Conservation (phyloP, 2,113 vertebrate genomes). For the Hoplias malabaricus region DNA sequence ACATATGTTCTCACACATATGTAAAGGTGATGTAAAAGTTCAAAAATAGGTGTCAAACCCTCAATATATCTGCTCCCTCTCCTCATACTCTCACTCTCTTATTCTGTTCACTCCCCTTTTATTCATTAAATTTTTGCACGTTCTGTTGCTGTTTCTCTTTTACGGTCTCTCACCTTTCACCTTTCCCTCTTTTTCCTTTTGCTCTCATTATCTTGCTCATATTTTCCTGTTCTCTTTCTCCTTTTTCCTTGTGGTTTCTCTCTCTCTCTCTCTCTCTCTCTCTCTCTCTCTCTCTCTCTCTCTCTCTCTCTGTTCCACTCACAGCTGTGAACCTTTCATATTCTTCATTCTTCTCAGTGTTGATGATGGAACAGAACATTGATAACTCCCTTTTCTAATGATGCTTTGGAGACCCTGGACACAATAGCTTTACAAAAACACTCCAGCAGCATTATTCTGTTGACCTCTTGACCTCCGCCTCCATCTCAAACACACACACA, state of each 20-base stretch:
- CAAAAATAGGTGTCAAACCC: constrained; percentile 25
- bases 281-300: constrained; percentile 1
- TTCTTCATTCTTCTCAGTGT: constrained; percentile 28
- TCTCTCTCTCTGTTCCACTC: not conserved
- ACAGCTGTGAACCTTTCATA: constrained; percentile 41
- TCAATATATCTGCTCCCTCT: not conserved
- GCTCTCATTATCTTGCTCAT: too few species aligned
- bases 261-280: not conserved
- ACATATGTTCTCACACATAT: constrained; percentile 22
- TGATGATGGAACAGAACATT: constrained; percentile 52
- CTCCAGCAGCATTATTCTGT: constrained; percentile 42
- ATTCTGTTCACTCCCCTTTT: not conserved
- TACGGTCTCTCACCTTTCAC: too few species aligned
- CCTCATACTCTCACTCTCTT: not conserved
- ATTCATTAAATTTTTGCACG: too few species aligned
- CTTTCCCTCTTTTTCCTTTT: too few species aligned
- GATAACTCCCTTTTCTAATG: constrained; percentile 50
- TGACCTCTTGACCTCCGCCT: constrained; percentile 42
- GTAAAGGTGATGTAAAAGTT: constrained; percentile 33
- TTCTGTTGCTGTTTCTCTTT: too few species aligned
- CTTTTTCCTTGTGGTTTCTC: not conserved
- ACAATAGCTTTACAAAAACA: constrained; percentile 50
- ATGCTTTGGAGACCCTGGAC: constrained; percentile 39
- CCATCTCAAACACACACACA: constrained; percentile 26
- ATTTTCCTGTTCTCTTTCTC: not conserved